Percentiles rank a stretch among this genome's conserved stretches.
Evolutionary conservation across 2,888 invertebrate species (phyloP).

Genomic region (Coelogynopora nodosa): DNA sequence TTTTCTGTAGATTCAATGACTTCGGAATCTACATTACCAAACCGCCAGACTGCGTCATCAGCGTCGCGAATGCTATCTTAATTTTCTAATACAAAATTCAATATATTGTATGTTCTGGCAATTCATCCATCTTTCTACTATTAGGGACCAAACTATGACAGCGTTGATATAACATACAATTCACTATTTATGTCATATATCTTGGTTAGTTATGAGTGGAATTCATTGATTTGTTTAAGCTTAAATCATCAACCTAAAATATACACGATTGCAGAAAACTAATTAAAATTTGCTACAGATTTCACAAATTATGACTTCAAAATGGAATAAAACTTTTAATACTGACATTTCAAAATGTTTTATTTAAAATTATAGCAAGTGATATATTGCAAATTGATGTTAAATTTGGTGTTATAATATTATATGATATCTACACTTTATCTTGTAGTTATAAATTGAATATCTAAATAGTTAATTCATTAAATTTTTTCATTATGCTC

Average conservation of each 20-base stretch:
- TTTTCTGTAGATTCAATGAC: not conserved
- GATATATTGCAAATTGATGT: no score
- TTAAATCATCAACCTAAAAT: not conserved
- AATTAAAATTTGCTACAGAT: not conserved
- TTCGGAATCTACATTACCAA: not conserved
- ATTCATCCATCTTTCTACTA: no score
- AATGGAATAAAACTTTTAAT: not conserved
- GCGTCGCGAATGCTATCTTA: no score
- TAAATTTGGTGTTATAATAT: no score
- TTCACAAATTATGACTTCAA: not conserved
- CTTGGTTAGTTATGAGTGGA: not conserved
- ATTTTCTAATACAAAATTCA: no score
- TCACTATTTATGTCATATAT: not conserved
- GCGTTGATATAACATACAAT: not conserved
- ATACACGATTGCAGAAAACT: not conserved
- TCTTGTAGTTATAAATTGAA: no score
- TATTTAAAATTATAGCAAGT: no score
- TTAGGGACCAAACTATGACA: not conserved
- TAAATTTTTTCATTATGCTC: no score
- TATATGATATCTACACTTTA: no score
- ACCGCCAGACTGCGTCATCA: not conserved
- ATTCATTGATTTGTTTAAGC: not conserved
- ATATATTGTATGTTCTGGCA: no score
- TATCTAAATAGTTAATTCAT: no score
- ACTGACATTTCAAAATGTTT: not conserved